Base-by-base conservation (phyloP, 2,888 invertebrate species). In the Synanthedon tipuliformis region DNA sequence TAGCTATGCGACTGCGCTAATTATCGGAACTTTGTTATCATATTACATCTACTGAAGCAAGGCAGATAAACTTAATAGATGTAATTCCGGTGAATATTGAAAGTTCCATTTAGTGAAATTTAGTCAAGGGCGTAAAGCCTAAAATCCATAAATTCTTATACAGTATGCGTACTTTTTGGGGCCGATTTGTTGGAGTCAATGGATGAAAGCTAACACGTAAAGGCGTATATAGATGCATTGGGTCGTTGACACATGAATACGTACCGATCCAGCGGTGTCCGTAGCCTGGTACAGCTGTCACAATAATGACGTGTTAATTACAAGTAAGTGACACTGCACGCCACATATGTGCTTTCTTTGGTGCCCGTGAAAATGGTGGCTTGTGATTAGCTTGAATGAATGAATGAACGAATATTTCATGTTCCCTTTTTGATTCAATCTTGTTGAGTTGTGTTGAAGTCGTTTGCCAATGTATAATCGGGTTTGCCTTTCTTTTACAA, bases 251-350 rank as follows among this genome's bases (percentile, higher is more conserved):
- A 45, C 13, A 45, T 4, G 23, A 12, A 68, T 82, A 84, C 84
- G 71, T 86, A 87, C 87, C 85, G 85, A 65, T 75, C 73, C 77
- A 71, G 78, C 75, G 57, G 76, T 68, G 69, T 85, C 87, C 85
- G 87, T 87, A 75, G 86, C 83, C 76, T 84, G 87, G 87, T 86
- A 87, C 66, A 86, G 83, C 87, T 87, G 86, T 79, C 86, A 82
- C 78, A 87, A 86, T 69, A 85, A 86, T 70, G 68, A 69, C 64
- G 68, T 64, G 82, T 85, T 85, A 83, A 84, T 85, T 64, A 78
- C 75, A 80, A 78, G 74, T 23, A 34, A 72, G 69, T 62, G 61
- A 69, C 71, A 70, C 65, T 58, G 64, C 54, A 34, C 34, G 61
- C 60, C 53, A 41, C 50, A 53, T 52, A 59, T 58, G 53, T 63